Evolutionary conservation across 2,797 vertebrate species (phyloP).

Genomic region (Myotis planiceps): DNA sequence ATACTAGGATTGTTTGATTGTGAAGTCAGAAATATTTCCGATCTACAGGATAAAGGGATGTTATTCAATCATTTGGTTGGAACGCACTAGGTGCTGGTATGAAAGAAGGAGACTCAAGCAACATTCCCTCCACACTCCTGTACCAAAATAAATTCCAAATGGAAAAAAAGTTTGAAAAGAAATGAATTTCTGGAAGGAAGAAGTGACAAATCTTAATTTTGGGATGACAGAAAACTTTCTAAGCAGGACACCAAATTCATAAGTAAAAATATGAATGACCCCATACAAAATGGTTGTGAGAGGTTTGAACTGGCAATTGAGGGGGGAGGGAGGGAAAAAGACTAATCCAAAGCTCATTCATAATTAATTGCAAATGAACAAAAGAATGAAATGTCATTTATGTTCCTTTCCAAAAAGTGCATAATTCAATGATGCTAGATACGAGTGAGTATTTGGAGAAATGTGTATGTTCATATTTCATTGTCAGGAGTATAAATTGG

Average conservation of each 20-base stretch:
- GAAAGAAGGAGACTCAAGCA: neutral
- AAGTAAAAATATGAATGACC: neutral
- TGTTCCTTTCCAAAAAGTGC: neutral
- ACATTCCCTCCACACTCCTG: neutral
- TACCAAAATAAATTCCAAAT: neutral
- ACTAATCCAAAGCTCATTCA: neutral
- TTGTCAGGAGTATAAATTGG: neutral
- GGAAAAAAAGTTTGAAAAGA: neutral
- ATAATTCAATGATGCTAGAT: neutral
- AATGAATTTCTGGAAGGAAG: neutral
- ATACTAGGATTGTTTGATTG: neutral
- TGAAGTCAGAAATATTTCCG: neutral
- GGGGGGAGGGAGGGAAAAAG: fast-evolving
- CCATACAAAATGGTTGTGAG: neutral
- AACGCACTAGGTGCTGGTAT: neutral
- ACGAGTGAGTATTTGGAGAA: neutral
- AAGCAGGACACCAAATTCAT: neutral
- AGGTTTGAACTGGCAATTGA: neutral
- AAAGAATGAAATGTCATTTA: neutral
- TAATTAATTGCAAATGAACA: neutral
- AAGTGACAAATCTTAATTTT: neutral
- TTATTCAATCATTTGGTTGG: neutral
- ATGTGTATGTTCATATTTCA: neutral
- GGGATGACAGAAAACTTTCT: neutral
- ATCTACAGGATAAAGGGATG: neutral